A percentile compares a stretch with the other conserved stretches of the same genome.
phyloP scores from a whole-genome alignment of 2,797 vertebrate genomes.

The Steatocranus sp. region DNA sequence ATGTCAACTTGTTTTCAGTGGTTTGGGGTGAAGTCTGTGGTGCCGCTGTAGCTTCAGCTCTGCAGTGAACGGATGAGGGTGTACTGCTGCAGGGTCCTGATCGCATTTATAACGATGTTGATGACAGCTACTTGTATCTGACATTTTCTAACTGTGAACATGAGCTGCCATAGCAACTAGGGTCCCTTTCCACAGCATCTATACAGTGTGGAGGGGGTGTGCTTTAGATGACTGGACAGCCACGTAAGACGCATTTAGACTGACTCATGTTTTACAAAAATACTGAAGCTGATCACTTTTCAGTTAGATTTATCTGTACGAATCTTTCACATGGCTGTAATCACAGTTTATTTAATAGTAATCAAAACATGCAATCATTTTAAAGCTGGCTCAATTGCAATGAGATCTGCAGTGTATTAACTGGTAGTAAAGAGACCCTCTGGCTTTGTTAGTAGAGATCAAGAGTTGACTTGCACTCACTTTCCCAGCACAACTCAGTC shows the following conservation, averaged over 20 bases:
- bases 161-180: constrained; percentile 65
- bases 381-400: not conserved
- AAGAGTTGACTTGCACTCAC: not conserved
- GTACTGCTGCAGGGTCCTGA: not conserved
- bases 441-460: not conserved
- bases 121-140: constrained; percentile 28
- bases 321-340: not conserved
- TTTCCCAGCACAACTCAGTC: not conserved
- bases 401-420: not conserved
- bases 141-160: constrained; percentile 24
- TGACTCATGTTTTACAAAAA: not conserved
- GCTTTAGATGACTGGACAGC: constrained; percentile 11
- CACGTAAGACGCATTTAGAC: not conserved
- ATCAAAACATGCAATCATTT: not conserved
- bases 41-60: not conserved
- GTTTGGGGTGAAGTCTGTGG: not conserved
- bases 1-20: not conserved
- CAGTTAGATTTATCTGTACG: not conserved
- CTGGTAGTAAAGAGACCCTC: not conserved
- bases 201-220: not conserved
- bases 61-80: not conserved
- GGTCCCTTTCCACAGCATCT: not conserved
- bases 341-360: not conserved
- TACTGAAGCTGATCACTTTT: not conserved
- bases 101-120: not conserved